These are phyloP conservation scores for Criorhina ranunculi DNA, from an alignment of 2,888 invertebrate species.

Conservation along the genomic window DNA sequence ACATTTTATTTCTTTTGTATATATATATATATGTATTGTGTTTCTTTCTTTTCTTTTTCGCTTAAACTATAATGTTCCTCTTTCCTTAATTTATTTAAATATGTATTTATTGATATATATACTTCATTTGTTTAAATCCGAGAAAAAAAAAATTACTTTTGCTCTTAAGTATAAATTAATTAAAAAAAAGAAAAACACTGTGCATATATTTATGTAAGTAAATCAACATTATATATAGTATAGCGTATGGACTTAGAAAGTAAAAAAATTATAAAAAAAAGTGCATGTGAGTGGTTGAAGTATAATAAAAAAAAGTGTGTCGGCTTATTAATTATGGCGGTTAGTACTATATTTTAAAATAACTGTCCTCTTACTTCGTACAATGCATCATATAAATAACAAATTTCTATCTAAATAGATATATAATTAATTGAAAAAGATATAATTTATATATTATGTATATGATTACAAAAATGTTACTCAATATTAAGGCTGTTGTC, in stretches of 20 bases:
- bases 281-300: constrained; percentile 36
- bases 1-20: constrained; percentile 60
- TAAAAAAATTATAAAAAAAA: constrained; percentile 35
- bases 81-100: constrained; percentile 49
- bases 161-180: constrained; percentile 46
- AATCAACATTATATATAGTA: constrained; percentile 20
- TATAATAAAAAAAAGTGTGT: background rate
- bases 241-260: constrained; percentile 11
- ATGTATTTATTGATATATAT: constrained; percentile 49
- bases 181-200: constrained; percentile 25
- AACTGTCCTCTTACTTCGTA: constrained; percentile 31
- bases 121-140: constrained; percentile 10
- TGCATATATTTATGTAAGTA: constrained; percentile 12
- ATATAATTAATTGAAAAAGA: constrained; percentile 43
- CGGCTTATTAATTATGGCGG: constrained; percentile 47
- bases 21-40: constrained; percentile 32
- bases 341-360: constrained; percentile 15
- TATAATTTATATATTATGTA: constrained; percentile 26
- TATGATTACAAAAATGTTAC: constrained; percentile 30
- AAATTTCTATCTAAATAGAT: constrained; percentile 64
- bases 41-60: constrained; percentile 14
- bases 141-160: constrained; percentile 17
- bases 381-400: constrained; percentile 48
- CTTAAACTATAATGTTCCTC: constrained; percentile 49
- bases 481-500: constrained; percentile 61